Evolutionary conservation across 2,888 invertebrate genomes (phyloP).

Genomic region (Hirtodrosophila histrioides): DNA sequence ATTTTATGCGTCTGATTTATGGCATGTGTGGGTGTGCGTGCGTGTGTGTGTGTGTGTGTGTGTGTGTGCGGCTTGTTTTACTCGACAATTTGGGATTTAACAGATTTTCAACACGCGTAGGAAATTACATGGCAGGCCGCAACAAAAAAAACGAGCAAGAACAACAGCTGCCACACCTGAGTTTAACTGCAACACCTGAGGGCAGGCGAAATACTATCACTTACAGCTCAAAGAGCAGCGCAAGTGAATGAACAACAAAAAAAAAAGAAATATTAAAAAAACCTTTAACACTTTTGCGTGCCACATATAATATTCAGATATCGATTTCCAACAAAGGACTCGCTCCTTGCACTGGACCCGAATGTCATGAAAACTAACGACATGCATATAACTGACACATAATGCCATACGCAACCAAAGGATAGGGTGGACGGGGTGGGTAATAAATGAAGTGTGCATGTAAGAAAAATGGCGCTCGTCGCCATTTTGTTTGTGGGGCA

Average conservation of each 20-base stretch:
- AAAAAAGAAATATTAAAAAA: slow-evolving; percentile 14
- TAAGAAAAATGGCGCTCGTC: slow-evolving; percentile 68
- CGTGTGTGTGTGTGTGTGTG: slow-evolving; percentile 8
- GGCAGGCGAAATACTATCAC: slow-evolving; percentile 62
- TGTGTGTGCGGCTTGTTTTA: slow-evolving; percentile 24
- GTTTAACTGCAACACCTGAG: slow-evolving; percentile 44
- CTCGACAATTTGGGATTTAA: slow-evolving; percentile 61
- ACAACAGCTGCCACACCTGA: slow-evolving; percentile 23
- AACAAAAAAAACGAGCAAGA: slow-evolving; percentile 21
- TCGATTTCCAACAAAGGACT: slow-evolving; percentile 66
- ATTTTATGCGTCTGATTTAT: slow-evolving; percentile 67
- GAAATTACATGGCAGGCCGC: slow-evolving; percentile 29
- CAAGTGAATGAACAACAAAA: background rate
- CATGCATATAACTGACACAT: slow-evolving; percentile 74
- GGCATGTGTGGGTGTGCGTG: slow-evolving; percentile 1
- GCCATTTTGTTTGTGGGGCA: slow-evolving; percentile 31
- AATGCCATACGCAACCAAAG: slow-evolving; percentile 38
- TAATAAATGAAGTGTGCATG: slow-evolving; percentile 74
- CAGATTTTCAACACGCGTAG: slow-evolving; percentile 56
- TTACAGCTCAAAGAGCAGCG: slow-evolving; percentile 74
- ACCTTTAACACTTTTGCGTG: slow-evolving; percentile 57
- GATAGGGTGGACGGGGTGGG: background rate
- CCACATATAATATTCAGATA: slow-evolving; percentile 41
- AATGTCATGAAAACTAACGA: slow-evolving; percentile 76
- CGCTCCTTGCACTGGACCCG: slow-evolving; percentile 31